Base-by-base conservation (phyloP, 2,113 vertebrate genomes). In the Menidia beryllina region DNA sequence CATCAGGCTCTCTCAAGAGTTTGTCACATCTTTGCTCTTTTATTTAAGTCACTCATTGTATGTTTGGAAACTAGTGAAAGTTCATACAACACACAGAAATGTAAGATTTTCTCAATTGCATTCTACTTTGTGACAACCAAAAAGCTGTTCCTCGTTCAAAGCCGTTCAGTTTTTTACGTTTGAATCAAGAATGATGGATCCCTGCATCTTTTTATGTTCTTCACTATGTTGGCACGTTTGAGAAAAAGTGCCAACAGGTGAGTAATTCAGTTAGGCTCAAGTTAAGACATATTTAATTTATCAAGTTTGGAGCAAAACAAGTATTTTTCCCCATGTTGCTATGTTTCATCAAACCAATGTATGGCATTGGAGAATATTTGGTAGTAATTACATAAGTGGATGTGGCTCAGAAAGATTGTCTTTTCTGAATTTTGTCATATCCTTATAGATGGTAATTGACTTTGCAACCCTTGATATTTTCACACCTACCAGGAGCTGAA, bases 371-470 rank as follows among this genome's bases (percentile, higher is more conserved):
- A 8, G 10, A 8, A 34, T 1, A 34, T 34, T 1, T 34, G 30
- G 5, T 34, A 34, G 7, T 34, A 34, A 10, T 34, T 10, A 34
- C 10, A 34, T n/a, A 25, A 27, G 7, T 52, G 50, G 50, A 52
- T 15, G 30, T 10, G 7, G 30, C 30, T 34, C 30, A 34, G 30
- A 34, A 10, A 34, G 30, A 34, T 34, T 34, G 7, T 34, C 56
- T 66, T 81, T 71, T 66, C 59, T 66, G 59, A 34, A 63, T 58
- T n/a, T 61, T 65, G 63, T 82, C 75, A 70, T 61, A n/a, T 65
- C 30, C 51, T 55, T 38, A 72, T 25, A 55, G 69, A 67, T 65
- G 25, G 57, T 76, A 76, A 86, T 73, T 64, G 55, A 70, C 69
- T 70, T 75, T 65, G 60, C 77, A 68, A 66, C 45, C 26, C 20